Percentiles rank a stretch among this genome's conserved stretches.
Conservation (phyloP, 2,797 vertebrate genomes). For the Tauraco hartlaubi region DNA sequence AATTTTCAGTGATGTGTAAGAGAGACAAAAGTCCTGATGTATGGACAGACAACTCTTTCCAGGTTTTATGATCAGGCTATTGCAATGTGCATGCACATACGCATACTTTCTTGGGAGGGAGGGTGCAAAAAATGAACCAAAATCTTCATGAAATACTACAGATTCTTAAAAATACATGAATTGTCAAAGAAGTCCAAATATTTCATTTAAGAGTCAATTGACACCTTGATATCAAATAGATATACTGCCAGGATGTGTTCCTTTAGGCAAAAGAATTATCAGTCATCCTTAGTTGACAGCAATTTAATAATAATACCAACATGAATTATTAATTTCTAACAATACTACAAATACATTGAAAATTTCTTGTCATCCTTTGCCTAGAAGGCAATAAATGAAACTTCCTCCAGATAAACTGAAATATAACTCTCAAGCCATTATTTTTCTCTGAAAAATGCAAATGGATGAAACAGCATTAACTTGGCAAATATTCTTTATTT, state of each 20-base stretch:
- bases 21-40: background rate
- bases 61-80: background rate
- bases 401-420: background rate
- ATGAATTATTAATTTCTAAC: conserved; percentile 66
- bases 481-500: background rate
- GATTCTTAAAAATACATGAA: background rate
- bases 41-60: background rate
- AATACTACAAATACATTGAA: conserved; percentile 28
- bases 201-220: conserved; percentile 11
- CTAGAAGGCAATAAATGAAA: conserved; percentile 3
- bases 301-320: conserved; percentile 42
- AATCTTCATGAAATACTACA: background rate
- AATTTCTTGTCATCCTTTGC: conserved; percentile 25
- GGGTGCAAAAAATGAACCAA: background rate
- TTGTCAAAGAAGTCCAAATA: background rate
- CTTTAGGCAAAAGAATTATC: conserved; percentile 38
- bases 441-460: conserved; percentile 17
- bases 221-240: conserved; percentile 27
- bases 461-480: background rate
- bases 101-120: background rate
- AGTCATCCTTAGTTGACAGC: conserved; percentile 35
- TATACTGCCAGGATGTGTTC: background rate
- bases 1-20: background rate
- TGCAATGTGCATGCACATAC: background rate
- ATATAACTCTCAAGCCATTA: background rate